Evolutionary conservation across 1,140 invertebrate species (phyloP), one percentile per base, ranked within the genome.

Genomic region (Microvelia longipes): DNA sequence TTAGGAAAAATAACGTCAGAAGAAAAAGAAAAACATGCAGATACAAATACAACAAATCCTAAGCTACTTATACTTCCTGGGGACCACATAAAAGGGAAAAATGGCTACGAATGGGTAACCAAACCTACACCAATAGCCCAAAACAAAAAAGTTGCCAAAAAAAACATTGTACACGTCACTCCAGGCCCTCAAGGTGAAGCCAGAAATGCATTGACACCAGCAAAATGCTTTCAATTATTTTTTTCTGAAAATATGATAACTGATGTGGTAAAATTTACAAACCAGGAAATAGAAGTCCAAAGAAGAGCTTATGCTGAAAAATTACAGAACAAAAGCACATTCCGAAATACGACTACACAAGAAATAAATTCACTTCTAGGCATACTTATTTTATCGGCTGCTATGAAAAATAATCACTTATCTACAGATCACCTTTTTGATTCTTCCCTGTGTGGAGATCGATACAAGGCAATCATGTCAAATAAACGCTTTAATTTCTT

Each of bases 401-500:
- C 66, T 5, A 65, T 69, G 65, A 76, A 76, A 72, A 72, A 75
- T 70, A 75, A 75, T 68, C 75, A 77, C 73, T 29, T 77, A 15
- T 30, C 30, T 66, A 67, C 66, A 25, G 72, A 71, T n/a, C 27
- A 72, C 30, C 71, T 76, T 65, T 76, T 76, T 73, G 71, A 76
- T 60, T 15, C 26, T 14, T 61, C 69, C 24, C 26, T 71, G 29
- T 75, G 72, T 28, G 75, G 75, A 35, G 69, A 69, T 26, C 61
- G 71, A 25, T 77, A 75, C 68, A 30, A 68, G 64, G 69, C 74
- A 2, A 19, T 63, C n/a, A 80, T 80, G 78, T 74, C 70, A 25
- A 19, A 66, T 27, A 71, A 73, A 28, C 67, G 79, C 66, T 80
- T 79, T 71, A 62, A 71, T 64, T 79, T 79, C 73, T 63, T 80